phyloP scores from a whole-genome alignment of 2,797 vertebrate genomes.

The Halcyon leucocephala region DNA sequence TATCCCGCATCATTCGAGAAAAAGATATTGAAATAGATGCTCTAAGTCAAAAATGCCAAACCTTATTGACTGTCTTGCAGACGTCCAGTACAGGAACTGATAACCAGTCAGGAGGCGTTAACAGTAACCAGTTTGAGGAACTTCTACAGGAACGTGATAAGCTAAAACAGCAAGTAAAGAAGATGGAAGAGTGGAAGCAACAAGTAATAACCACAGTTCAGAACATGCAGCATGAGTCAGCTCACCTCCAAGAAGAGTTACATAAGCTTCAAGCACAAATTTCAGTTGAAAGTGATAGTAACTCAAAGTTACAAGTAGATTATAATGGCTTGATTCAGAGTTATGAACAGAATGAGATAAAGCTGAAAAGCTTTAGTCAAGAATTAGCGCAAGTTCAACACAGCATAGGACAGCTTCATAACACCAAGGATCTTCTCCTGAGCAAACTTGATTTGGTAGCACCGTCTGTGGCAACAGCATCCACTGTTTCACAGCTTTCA shows the following conservation, averaged over 20 bases:
- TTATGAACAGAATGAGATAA: slow-evolving; percentile 93
- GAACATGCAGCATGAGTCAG: slow-evolving; percentile 98
- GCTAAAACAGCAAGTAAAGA: slow-evolving; percentile 97
- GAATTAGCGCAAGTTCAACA: slow-evolving; percentile 94
- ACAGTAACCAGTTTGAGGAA: slow-evolving; percentile 97
- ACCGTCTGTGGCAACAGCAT: slow-evolving; percentile 54
- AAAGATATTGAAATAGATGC: slow-evolving; percentile 99
- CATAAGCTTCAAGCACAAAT: slow-evolving; percentile 91
- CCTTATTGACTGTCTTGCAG: slow-evolving; percentile 92
- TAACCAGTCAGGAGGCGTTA: slow-evolving; percentile 81
- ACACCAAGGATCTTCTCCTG: slow-evolving; percentile 90
- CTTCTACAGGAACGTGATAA: slow-evolving; percentile 93
- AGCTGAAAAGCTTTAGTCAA: slow-evolving; percentile 87
- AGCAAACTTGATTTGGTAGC: slow-evolving; percentile 88
- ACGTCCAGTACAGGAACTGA: slow-evolving; percentile 77
- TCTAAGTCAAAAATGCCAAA: slow-evolving; percentile 96
- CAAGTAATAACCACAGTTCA: slow-evolving; percentile 97
- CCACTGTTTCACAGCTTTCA: neutral
- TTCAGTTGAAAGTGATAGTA: slow-evolving; percentile 88
- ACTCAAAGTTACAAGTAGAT: slow-evolving; percentile 89
- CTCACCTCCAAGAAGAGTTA: slow-evolving; percentile 94
- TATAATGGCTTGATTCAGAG: slow-evolving; percentile 92
- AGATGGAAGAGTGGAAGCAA: slow-evolving; percentile 99
- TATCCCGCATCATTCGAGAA: slow-evolving; percentile 96
- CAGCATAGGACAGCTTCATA: slow-evolving; percentile 91